Percentiles rank a stretch among this genome's conserved stretches.
Conservation (phyloP, 2,113 vertebrate species). For the Sciurus niger region DNA sequence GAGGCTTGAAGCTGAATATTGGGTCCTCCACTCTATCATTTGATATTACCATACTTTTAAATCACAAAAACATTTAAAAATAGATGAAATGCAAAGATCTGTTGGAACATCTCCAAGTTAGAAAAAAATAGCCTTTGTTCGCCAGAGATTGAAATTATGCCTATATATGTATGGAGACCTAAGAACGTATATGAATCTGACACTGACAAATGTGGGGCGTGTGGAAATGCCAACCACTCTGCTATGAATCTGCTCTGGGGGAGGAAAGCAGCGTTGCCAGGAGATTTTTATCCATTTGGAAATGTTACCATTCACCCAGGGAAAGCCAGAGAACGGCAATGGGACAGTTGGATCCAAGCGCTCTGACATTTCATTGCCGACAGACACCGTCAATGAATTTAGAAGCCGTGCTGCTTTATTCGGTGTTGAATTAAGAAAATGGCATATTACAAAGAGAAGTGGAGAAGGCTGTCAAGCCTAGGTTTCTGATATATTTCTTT, state of each 20-base stretch:
- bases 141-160: constrained; percentile 70
- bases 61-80: constrained; percentile 78
- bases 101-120: constrained; percentile 77
- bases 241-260: constrained; percentile 84
- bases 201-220: constrained; percentile 67
- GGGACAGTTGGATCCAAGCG: constrained; percentile 74
- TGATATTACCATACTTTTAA: constrained; percentile 73
- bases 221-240: constrained; percentile 81
- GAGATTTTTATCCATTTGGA: constrained; percentile 83
- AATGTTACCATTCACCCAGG: constrained; percentile 84
- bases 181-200: constrained; percentile 75
- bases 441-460: constrained; percentile 35
- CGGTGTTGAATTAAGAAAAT: constrained; percentile 30
- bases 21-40: constrained; percentile 43
- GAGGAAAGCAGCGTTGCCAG: constrained; percentile 81
- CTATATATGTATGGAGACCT: constrained; percentile 76
- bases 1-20: constrained; percentile 62
- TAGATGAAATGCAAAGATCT: constrained; percentile 77
- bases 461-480: constrained; percentile 32
- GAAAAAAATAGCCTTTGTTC: constrained; percentile 83
- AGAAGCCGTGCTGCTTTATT: constrained; percentile 60
- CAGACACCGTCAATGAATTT: constrained; percentile 74
- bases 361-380: constrained; percentile 76
- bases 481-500: constrained; percentile 25
- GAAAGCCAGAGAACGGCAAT: constrained; percentile 63